Conservation (phyloP, 2,888 invertebrate species). For the Oithona nana region DNA sequence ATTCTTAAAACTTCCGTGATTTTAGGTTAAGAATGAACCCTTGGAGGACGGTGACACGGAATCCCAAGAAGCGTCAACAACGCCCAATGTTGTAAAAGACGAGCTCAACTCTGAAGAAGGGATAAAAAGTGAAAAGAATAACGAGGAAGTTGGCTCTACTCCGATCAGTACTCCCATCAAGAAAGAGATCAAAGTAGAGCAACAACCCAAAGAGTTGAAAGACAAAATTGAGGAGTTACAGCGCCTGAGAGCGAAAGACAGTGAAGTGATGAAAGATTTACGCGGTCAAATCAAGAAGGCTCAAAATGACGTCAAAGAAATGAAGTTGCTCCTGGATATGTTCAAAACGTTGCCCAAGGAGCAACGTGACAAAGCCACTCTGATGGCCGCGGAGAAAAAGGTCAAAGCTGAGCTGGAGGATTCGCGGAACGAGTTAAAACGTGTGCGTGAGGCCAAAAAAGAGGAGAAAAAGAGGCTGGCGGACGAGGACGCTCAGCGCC, state of each 20-base stretch:
- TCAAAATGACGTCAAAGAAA: constrained; percentile 76
- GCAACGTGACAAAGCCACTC: constrained; percentile 80
- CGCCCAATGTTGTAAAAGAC: no score
- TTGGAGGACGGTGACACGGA: background rate
- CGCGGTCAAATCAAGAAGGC: constrained; percentile 83
- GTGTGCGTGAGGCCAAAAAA: constrained; percentile 66
- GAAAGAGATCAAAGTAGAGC: constrained; percentile 15
- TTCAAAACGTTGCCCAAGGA: constrained; percentile 82
- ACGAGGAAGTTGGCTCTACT: no score
- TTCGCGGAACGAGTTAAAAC: constrained; percentile 56
- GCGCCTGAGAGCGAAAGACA: constrained; percentile 23
- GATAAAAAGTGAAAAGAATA: background rate
- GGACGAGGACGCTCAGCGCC: constrained; percentile 81
- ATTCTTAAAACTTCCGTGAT: background rate
- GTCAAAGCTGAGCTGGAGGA: constrained; percentile 75
- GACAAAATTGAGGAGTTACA: constrained; percentile 21
- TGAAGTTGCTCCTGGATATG: constrained; percentile 84
- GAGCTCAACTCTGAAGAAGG: no score
- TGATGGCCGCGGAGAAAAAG: constrained; percentile 87
- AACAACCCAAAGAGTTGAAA: constrained; percentile 16
- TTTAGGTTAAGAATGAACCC: background rate
- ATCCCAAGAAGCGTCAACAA: no score
- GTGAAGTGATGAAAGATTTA: constrained; percentile 51
- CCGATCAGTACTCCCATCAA: constrained; percentile 1
- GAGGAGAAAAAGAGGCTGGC: constrained; percentile 74